Evolutionary conservation across 2,113 vertebrate species (phyloP), one percentile per base, ranked within the genome.

Genomic region (Prietella phreatophila): DNA sequence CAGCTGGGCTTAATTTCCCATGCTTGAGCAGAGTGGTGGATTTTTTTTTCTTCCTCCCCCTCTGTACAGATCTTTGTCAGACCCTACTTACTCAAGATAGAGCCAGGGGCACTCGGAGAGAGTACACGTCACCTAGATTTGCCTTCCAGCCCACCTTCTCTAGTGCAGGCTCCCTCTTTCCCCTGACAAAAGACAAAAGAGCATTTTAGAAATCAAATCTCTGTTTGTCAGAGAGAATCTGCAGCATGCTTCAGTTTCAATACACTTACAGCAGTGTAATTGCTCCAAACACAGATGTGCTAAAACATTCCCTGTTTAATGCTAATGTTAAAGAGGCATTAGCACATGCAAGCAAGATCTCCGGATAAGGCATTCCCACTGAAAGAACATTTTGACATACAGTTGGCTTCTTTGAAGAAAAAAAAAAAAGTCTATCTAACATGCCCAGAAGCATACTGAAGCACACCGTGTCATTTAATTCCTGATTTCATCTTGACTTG

Each of bases 1-100:
- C 98, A 98, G 96, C 96, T 96, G 94, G 96, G 95, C 96, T 97
- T 98, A 97, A 98, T 98, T 96, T 97, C 93, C 95, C 94, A 95
- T 96, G 95, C 95, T 97, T 95, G 94, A 95, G 95, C 96, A 95
- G 94, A 97, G 94, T 93, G 94, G 95, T 95, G 94, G 94, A 96
- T 94, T 96, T 56, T 56, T 56, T 56, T 94, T 94, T 94, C 88
- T 86, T 83, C 89, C 84, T 84, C 73, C 88, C 93, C 91, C 90
- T 91, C 90, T 60, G 82, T 95, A 96, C 94, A 94, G 92, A 95
- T 95, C 95, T 95, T 96, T 96, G 95, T 97, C 96, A 96, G 94
- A 95, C 96, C 94, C 91, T 93, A 94, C 94, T 94, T 95, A 93
- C 90, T 90, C 91, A 93, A 94, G 92, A 94, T 93, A 96, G 95